Evolutionary conservation across 2,888 invertebrate genomes (phyloP).

Genomic region (Stenoptilia bipunctidactyla): DNA sequence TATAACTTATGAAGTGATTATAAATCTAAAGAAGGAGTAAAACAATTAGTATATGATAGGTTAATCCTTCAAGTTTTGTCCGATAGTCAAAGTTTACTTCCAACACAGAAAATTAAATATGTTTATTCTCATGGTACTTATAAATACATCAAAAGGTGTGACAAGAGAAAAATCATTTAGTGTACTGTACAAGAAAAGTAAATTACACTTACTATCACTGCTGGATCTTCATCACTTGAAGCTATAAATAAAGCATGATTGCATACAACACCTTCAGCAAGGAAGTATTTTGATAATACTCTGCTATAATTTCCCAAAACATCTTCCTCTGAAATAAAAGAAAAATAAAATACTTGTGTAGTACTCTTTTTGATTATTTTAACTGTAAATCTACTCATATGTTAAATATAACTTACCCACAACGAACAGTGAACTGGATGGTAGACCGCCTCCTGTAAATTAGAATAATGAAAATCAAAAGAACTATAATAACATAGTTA

Average conservation of each 20-base stretch:
- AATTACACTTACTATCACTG: constrained; percentile 66
- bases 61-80: too few relatives aligned
- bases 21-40: too few relatives aligned
- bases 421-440: constrained; percentile 47
- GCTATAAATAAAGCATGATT: constrained; percentile 81
- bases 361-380: background rate
- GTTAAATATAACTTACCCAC: constrained; percentile 53
- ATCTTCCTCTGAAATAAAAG: constrained; percentile 83
- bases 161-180: background rate
- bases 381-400: too few relatives aligned
- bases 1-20: too few relatives aligned
- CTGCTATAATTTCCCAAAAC: constrained; percentile 81
- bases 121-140: too few relatives aligned
- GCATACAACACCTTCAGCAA: constrained; percentile 88
- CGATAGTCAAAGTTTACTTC: too few relatives aligned
- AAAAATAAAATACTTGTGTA: constrained; percentile 5
- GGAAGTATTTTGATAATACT: constrained; percentile 84
- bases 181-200: background rate
- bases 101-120: too few relatives aligned
- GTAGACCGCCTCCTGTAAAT: constrained; percentile 59
- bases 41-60: too few relatives aligned
- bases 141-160: background rate
- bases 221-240: constrained; percentile 78
- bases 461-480: background rate
- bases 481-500: background rate